Evolutionary conservation across 2,113 vertebrate species (phyloP), one percentile per base, ranked within the genome.

Genomic region (Rhinopithecus roxellana): DNA sequence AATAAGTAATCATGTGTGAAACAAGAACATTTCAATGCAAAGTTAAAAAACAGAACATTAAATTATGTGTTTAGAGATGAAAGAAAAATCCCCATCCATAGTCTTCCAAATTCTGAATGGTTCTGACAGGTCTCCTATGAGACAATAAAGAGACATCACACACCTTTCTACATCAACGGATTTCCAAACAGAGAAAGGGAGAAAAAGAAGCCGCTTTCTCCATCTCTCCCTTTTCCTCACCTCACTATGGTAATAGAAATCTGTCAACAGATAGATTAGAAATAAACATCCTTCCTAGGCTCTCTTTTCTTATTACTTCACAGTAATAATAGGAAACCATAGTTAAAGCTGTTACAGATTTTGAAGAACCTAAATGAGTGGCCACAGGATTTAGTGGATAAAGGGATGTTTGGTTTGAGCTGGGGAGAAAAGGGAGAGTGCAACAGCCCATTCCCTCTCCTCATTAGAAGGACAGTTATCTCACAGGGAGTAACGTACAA

Each of bases 351-450:
- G 22, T 32, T 2, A 8, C 0, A 45, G 48, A 13, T 3, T 55
- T 1, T 5, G 45, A 38, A 22, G 12, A 25, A 17, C 32, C 8
- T 6, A 0, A 23, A 14, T 0, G 6, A 43, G 32, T 0, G 3
- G 75, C 48, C 74, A 16, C 27, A 10, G 48, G 32, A 17, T 5
- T 38, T 7, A 23, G 32, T 3, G 20, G 8, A 6, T 8, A 43
- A 3, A 23, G 22, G 0, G 25, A 52, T 17, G 18, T 55, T 0
- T 69, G 40, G 67, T 6, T 17, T 1, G 59, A 23, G 35, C 5
- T 50, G 0, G 1, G 84, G 48, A 16, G 16, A 6, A 11, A 0
- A 2, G 25, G 1, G 45, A 20, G 30, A 35, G 32, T 6, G 5
- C 0, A 43, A 12, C 18, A 20, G 43, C 2, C 4, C 9, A 25